Percentiles rank a stretch among this genome's conserved stretches.
Evolutionary conservation across 2,888 invertebrate genomes (phyloP).

Genomic region (Ochropleura leucogaster): DNA sequence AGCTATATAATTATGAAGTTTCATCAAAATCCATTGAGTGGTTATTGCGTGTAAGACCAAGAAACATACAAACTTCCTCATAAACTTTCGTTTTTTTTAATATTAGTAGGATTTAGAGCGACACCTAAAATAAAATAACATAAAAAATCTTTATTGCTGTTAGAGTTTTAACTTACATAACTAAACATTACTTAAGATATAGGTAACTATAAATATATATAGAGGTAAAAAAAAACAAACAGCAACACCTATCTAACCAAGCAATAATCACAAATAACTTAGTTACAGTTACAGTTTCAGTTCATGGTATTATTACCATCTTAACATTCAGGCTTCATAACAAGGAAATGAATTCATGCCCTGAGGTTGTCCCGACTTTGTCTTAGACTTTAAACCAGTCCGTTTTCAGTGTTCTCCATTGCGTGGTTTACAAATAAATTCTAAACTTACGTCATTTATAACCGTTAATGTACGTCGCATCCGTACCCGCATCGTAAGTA

Average conservation of each 20-base stretch:
- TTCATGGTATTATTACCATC: conserved; percentile 9
- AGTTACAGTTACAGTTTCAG: conserved; percentile 5
- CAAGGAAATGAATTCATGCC: conserved; percentile 54
- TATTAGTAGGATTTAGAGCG: not conserved
- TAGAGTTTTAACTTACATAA: too few species aligned
- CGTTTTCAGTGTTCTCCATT: conserved; percentile 49
- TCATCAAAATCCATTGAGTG: too few species aligned
- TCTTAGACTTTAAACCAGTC: conserved; percentile 63
- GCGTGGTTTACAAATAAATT: conserved; percentile 64
- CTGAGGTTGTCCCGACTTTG: conserved; percentile 50
- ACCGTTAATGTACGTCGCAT: conserved; percentile 65
- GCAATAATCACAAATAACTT: conserved; percentile 20
- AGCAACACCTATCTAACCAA: too few species aligned
- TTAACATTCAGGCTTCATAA: conserved; percentile 18
- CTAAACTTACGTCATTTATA: conserved; percentile 64
- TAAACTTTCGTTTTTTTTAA: too few species aligned
- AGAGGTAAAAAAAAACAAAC: too few species aligned
- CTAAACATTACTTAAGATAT: too few species aligned
- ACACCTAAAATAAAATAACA: too few species aligned
- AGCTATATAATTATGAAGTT: too few species aligned
- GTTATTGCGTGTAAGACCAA: too few species aligned
- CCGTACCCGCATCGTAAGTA: conserved; percentile 63
- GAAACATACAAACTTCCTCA: too few species aligned
- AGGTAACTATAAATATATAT: too few species aligned
- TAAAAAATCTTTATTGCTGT: too few species aligned